Evolutionary conservation across 1,140 invertebrate species (phyloP).

Genomic region (Philotrypesis tridentata): DNA sequence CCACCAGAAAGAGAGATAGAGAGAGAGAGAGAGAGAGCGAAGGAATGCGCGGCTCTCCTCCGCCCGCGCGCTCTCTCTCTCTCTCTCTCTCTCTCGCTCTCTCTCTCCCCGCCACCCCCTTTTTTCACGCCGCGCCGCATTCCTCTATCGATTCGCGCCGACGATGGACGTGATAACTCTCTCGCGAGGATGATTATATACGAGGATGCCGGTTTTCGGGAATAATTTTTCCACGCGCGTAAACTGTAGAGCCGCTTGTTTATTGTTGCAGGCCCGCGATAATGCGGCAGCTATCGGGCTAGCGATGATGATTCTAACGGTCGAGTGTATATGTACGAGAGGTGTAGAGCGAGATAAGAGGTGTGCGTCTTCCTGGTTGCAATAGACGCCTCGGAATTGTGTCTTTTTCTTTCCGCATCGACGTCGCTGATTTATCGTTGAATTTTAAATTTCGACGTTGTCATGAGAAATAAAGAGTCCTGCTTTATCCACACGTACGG

Average conservation of each 20-base stretch:
- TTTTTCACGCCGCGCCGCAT: constrained; percentile 69
- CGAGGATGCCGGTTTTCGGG: neutral
- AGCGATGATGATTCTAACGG: neutral
- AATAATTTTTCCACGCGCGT: neutral
- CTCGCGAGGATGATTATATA: constrained; percentile 40
- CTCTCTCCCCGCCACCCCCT: constrained; percentile 48
- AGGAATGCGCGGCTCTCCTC: constrained; percentile 57
- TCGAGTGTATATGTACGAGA: neutral
- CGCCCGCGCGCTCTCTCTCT: neutral
- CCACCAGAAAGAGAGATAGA: neutral
- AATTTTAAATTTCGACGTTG: neutral
- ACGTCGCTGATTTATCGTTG: neutral
- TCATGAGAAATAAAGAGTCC: neutral
- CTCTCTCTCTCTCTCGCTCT: neutral
- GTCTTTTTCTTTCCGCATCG: neutral
- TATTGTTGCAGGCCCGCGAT: neutral
- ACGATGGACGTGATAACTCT: constrained; percentile 50
- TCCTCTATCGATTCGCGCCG: constrained; percentile 71
- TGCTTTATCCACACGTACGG: neutral
- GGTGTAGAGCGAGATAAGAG: neutral
- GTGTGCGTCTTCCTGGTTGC: neutral
- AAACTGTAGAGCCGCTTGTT: neutral
- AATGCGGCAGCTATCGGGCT: neutral
- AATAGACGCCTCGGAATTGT: neutral
- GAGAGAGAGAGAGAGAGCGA: constrained; percentile 24